A percentile compares a stretch with the other conserved stretches of the same genome.
phyloP scores from a whole-genome alignment of 2,797 vertebrate species.

The Aphelocoma californica region DNA sequence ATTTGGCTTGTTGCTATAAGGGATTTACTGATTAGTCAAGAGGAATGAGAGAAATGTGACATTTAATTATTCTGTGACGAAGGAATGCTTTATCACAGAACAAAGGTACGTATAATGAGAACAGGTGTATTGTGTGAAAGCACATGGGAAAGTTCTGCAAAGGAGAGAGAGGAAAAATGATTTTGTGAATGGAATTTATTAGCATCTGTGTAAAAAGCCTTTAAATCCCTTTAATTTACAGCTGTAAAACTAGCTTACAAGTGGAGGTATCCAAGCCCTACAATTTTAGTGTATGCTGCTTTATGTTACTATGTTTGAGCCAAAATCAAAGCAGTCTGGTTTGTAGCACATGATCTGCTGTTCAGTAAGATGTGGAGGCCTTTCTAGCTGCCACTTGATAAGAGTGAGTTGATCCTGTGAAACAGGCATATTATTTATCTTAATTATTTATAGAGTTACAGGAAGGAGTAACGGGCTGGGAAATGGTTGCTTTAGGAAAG shows the following conservation, averaged over 20 bases:
- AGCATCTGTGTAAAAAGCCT: slow-evolving; percentile 45
- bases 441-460: slow-evolving; percentile 54
- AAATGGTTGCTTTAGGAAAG: slow-evolving; percentile 29
- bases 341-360: not conserved
- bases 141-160: not conserved
- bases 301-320: slow-evolving; percentile 39
- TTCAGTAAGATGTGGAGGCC: slow-evolving; percentile 18
- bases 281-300: not conserved
- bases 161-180: not conserved
- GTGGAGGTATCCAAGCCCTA: slow-evolving; percentile 27
- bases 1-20: slow-evolving; percentile 11
- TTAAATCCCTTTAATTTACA: slow-evolving; percentile 59
- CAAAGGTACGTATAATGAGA: slow-evolving; percentile 11
- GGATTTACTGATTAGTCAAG: slow-evolving; percentile 41
- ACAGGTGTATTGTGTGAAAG: slow-evolving; percentile 19
- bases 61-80: slow-evolving; percentile 21
- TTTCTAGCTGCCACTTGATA: slow-evolving; percentile 35
- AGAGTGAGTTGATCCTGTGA: slow-evolving; percentile 23
- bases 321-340: slow-evolving; percentile 40
- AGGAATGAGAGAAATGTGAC: slow-evolving; percentile 17
- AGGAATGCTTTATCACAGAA: slow-evolving; percentile 20
- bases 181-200: slow-evolving; percentile 56
- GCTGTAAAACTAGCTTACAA: slow-evolving; percentile 57
- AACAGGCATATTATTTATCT: not conserved
- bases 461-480: slow-evolving; percentile 24